Evolutionary conservation across 2,888 invertebrate genomes (phyloP), one percentile per base, ranked within the genome.

Genomic region (Athetis lepigone): DNA sequence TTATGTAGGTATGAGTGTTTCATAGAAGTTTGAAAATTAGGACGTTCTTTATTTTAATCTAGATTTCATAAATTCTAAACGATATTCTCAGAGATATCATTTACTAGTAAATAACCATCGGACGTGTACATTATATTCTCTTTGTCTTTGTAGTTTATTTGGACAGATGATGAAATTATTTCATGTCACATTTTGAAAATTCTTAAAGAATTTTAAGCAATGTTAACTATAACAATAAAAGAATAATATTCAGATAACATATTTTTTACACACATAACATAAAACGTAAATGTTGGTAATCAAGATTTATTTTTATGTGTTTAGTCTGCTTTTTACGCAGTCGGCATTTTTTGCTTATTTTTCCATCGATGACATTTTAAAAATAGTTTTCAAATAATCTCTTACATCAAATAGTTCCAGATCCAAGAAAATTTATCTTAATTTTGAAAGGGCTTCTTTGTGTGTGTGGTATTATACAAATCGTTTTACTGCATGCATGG

Each of bases 11-110:
- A 19, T 3, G 19, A 39, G 23, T 19, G 21, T 21, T 59, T 63
- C 42, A 59, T 50, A 50, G 62, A 72, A 72, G 43, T 50, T 67
- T 66, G 46, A 40, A 37, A 71, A 65, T 76, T 50, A 65, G 60
- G 59, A 54, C 76, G 50, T 45, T 39, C 33, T 52, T 29, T 9
- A 37, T 25, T 25, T 18, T 25, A 18, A 40, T 46, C 40, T 63
- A 51, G 63, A 46, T 55, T 51, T 54, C 45, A n/a, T 54, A 49
- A n/a, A 33, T n/a, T n/a, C 29, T 50, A 21, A 29, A 47, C 40
- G 21, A 75, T 70, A 61, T 61, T 70, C 70, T 37, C 61, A 70
- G 37, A 68, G 69, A 74, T 70, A 74, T 58, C 29, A 60, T 49
- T 55, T 33, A 47, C 39, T 57, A 4, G 52, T 33, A 36, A 46